phyloP scores from a whole-genome alignment of 2,888 invertebrate species.

The Neoascia interrupta region DNA sequence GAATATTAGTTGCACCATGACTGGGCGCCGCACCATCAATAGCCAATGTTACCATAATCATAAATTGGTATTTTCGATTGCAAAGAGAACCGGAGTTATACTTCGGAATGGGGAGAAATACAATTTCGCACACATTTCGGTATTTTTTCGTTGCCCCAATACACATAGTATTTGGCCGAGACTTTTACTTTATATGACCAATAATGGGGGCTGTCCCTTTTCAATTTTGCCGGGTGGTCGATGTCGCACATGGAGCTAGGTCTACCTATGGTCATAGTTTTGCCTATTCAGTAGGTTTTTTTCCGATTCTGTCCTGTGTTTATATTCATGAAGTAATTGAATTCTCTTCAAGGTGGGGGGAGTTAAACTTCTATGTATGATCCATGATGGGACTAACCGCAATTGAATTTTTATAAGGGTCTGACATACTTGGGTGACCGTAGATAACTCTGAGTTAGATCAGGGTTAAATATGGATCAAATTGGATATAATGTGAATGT shows the following conservation, averaged over 20 bases:
- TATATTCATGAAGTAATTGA: too few relatives aligned
- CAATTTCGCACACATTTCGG: constrained; percentile 54
- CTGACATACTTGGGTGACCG: too few relatives aligned
- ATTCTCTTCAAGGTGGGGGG: constrained; percentile 19
- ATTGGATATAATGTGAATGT: too few relatives aligned
- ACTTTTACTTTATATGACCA: constrained; percentile 4
- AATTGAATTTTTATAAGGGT: too few relatives aligned
- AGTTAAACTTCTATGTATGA: too few relatives aligned
- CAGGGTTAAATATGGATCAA: too few relatives aligned
- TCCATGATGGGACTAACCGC: too few relatives aligned
- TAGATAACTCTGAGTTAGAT: too few relatives aligned
- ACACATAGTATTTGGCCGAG: background rate
- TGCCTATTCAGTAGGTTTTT: constrained; percentile 37
- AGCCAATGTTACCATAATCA: constrained; percentile 65
- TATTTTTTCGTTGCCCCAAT: constrained; percentile 15
- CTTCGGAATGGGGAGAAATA: background rate
- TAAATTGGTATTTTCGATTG: constrained; percentile 43
- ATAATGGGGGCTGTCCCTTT: constrained; percentile 42
- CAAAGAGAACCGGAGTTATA: too few relatives aligned
- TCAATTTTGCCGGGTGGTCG: constrained; percentile 28
- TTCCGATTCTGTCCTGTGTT: too few relatives aligned
- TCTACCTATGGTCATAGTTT: constrained; percentile 35
- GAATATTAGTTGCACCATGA: constrained; percentile 54
- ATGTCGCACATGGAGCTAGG: constrained; percentile 41
- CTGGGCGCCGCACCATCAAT: constrained; percentile 38